Percentiles rank a stretch among this genome's conserved stretches.
phyloP scores from a whole-genome alignment of 2,797 vertebrate species.

The Agapornis canus region DNA sequence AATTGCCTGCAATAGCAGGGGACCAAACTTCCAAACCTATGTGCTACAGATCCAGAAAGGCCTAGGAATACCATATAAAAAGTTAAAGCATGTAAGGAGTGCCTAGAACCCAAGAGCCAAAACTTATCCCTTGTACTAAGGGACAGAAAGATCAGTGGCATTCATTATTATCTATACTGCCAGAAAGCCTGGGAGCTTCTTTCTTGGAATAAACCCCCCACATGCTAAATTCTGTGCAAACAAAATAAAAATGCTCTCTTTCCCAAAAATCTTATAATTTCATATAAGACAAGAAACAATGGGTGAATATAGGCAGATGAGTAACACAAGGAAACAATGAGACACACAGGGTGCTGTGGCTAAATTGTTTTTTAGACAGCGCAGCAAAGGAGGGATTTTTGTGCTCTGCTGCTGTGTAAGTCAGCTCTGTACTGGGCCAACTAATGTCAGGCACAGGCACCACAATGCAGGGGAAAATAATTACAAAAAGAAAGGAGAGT shows the following conservation, averaged over 20 bases:
- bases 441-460: conserved; percentile 8
- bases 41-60: neutral
- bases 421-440: neutral
- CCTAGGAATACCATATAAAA: neutral
- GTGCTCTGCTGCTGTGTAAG: conserved; percentile 13
- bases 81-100: neutral
- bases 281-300: conserved; percentile 59
- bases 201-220: neutral
- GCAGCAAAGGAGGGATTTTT: conserved; percentile 55
- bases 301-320: conserved; percentile 54
- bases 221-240: neutral
- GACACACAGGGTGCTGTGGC: conserved; percentile 40
- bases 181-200: neutral
- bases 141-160: neutral
- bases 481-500: neutral
- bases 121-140: neutral
- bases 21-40: neutral
- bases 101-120: neutral
- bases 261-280: conserved; percentile 42
- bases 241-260: conserved; percentile 21
- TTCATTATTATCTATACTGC: neutral
- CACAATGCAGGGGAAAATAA: neutral
- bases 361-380: conserved; percentile 38
- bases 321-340: conserved; percentile 65
- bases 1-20: neutral